Base-by-base conservation (phyloP, 37 sponge, comb jelly and placozoan species). In the Diacarnus erythraeanus region DNA sequence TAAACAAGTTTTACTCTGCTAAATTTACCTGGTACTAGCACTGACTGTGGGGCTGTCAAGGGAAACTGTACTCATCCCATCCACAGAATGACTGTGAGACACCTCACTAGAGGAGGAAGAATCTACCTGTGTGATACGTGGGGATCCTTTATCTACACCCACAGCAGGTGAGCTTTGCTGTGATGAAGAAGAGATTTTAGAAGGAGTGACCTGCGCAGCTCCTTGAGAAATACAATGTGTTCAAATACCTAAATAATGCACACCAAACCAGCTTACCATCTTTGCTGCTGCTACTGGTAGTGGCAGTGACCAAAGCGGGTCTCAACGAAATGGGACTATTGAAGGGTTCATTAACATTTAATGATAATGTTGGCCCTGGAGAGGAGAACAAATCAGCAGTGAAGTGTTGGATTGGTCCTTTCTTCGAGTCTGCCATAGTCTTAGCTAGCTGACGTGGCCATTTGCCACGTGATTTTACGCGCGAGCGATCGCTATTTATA, bases 1-100 rank as follows among this genome's bases (percentile, higher is more conserved):
- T 87, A 81, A 81, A 87, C 1, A 80, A 80, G 30, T 42, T 37
- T 47, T 68, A 21, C 15, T 36, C 60, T 33, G 25, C 10, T 59
- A 69, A 36, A 69, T 33, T 31, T 33, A 69, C 69, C 38, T 69
- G 37, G 38, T 4, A 69, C 34, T 36, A 69, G 69, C 6, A 18
- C 38, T 8, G 4, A 20, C 9, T 17, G 35, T 18, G 30, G 88
- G 88, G 34, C 83, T 82, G 54, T 88, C 88, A 38, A 88, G 77
- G 64, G 88, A 74, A 8, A 88, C 78, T 35, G 77, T 88, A 74
- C 77, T 77, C 57, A 88, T 61, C 34, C 64, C 78, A 22, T 5
- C 33, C 2, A 12, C 12, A 47, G 6, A n/a, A n/a, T n/a, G n/a
- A n/a, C n/a, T n/a, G n/a, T n/a, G n/a, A n/a, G n/a, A n/a, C n/a